These are phyloP conservation scores for Pithys albifrons DNA, from an alignment of 2,113 vertebrate genomes.

Conservation along the genomic window DNA sequence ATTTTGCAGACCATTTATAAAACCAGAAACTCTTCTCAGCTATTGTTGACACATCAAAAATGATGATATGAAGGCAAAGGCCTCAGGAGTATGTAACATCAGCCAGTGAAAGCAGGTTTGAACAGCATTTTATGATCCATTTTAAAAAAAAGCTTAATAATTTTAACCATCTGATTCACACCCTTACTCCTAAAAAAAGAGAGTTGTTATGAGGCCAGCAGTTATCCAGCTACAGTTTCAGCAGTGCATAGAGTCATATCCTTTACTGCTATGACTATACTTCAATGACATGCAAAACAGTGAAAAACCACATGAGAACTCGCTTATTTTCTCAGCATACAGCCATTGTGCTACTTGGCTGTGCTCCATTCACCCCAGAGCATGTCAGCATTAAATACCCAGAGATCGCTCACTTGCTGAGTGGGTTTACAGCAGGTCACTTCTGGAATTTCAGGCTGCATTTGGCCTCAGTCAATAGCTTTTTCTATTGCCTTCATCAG, in stretches of 20 bases:
- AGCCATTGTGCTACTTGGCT: background rate
- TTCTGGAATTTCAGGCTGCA: constrained; percentile 41
- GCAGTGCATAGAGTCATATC: background rate
- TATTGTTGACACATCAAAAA: background rate
- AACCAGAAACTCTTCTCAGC: background rate
- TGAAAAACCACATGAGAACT: constrained; percentile 16
- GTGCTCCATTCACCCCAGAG: constrained; percentile 28
- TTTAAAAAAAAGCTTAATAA: background rate
- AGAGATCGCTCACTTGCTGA: background rate
- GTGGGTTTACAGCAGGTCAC: background rate
- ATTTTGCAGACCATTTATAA: background rate
- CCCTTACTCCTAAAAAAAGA: constrained; percentile 53
- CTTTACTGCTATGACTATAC: constrained; percentile 33
- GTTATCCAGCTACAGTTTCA: constrained; percentile 37
- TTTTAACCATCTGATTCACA: constrained; percentile 51
- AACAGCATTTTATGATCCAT: constrained; percentile 24
- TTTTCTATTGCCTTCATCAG: constrained; percentile 38
- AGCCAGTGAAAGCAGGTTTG: background rate
- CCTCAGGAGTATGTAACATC: background rate
- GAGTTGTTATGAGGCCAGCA: constrained; percentile 32
- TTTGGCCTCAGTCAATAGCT: constrained; percentile 22
- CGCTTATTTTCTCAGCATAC: constrained; percentile 9
- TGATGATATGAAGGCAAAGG: background rate
- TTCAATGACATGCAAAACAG: constrained; percentile 26
- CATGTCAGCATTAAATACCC: background rate